Evolutionary conservation across 2,888 invertebrate genomes (phyloP).

Genomic region (Hyposoter dolosus): DNA sequence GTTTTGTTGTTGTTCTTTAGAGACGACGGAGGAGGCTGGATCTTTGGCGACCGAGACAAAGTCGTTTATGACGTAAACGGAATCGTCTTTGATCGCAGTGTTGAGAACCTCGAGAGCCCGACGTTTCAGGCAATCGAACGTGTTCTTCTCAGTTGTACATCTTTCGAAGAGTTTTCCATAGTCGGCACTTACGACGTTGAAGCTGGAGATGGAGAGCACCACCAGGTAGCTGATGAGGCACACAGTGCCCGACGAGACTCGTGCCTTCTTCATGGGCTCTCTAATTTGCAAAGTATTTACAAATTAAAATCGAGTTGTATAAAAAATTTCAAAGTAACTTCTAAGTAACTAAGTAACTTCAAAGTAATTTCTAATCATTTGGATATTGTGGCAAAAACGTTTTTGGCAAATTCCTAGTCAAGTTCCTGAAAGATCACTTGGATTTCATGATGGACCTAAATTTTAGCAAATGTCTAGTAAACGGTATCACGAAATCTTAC

Average conservation of each 20-base stretch:
- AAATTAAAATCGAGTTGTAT: background rate
- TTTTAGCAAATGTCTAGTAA: background rate
- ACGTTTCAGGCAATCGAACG: conserved; percentile 82
- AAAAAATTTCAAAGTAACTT: background rate
- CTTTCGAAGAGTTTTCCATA: conserved; percentile 80
- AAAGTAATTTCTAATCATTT: background rate
- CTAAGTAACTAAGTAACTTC: no score
- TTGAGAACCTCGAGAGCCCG: conserved; percentile 81
- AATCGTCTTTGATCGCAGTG: conserved; percentile 80
- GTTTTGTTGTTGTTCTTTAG: conserved; percentile 63
- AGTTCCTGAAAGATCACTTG: background rate
- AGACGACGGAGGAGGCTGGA: conserved; percentile 65
- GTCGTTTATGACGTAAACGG: conserved; percentile 82
- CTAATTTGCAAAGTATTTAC: conserved; percentile 32
- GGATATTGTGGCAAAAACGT: background rate
- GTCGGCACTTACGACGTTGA: conserved; percentile 70
- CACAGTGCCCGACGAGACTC: conserved; percentile 53
- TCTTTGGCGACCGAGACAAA: conserved; percentile 81
- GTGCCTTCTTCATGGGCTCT: conserved; percentile 71
- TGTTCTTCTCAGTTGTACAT: conserved; percentile 81
- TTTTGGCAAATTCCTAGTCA: background rate
- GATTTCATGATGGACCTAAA: background rate
- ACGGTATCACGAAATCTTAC: background rate
- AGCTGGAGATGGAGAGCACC: conserved; percentile 66
- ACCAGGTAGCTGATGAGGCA: conserved; percentile 70